Evolutionary conservation across 2,888 invertebrate species (phyloP).

Genomic region (Lypha dubia): DNA sequence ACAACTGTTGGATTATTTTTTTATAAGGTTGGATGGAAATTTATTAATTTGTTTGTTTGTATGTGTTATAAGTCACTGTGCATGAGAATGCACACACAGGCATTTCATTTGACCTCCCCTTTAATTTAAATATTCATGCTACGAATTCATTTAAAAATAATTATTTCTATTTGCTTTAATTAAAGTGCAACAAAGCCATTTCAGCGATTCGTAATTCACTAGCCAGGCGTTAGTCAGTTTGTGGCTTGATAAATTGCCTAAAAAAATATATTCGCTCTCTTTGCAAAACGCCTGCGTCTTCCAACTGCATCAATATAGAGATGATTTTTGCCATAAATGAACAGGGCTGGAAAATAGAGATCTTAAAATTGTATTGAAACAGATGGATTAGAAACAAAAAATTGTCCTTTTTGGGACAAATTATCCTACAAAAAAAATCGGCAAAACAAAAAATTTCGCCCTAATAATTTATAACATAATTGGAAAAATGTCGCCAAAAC

Average conservation of each 20-base stretch:
- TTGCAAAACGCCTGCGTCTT: conserved; percentile 61
- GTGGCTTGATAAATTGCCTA: conserved; percentile 20
- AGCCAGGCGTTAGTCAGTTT: conserved; percentile 18
- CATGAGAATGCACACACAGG: background rate
- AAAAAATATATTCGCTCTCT: conserved; percentile 6
- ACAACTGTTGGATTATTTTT: conserved; percentile 3
- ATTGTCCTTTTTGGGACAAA: background rate
- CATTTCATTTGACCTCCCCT: conserved; percentile 25
- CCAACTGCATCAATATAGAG: conserved; percentile 54
- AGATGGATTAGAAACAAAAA: background rate
- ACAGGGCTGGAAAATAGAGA: conserved; percentile 12
- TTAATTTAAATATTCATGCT: conserved; percentile 52
- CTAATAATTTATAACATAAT: too few relatives aligned
- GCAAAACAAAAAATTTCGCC: too few relatives aligned
- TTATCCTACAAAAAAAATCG: too few relatives aligned
- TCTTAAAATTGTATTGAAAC: background rate
- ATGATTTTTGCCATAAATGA: conserved; percentile 23
- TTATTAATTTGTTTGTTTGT: background rate
- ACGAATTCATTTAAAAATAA: conserved; percentile 30
- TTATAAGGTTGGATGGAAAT: conserved; percentile 37
- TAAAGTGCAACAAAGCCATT: conserved; percentile 26
- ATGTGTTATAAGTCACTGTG: background rate
- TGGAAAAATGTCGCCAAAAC: too few relatives aligned
- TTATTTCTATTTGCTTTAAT: conserved; percentile 38
- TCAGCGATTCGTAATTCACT: background rate